phyloP scores from a whole-genome alignment of 2,888 invertebrate genomes.

The Drosophila robusta region DNA sequence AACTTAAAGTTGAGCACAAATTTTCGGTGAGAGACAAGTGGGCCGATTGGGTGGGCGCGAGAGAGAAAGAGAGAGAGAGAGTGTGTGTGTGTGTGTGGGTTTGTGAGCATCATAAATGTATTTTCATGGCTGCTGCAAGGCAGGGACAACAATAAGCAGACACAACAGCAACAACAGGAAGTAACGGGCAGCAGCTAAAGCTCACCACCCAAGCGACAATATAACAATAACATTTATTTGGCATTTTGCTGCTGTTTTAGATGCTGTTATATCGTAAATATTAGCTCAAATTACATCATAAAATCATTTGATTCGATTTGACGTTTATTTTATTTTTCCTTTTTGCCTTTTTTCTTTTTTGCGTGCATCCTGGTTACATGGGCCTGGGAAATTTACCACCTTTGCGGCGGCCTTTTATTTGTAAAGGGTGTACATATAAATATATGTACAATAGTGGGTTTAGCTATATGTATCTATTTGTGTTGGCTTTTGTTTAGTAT shows the following conservation, averaged over 20 bases:
- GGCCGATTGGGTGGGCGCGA: background rate
- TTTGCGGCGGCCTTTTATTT: conserved; percentile 24
- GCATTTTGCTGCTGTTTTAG: conserved; percentile 83
- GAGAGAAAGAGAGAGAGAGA: background rate
- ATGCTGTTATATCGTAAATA: conserved; percentile 85
- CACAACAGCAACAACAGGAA: conserved; percentile 25
- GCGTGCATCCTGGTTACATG: conserved; percentile 11
- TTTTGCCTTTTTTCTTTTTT: conserved; percentile 21
- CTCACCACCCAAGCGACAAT: conserved; percentile 82
- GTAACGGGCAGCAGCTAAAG: conserved; percentile 31
- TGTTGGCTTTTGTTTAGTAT: background rate
- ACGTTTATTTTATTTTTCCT: conserved; percentile 82
- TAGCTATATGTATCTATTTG: background rate
- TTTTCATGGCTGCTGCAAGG: conserved; percentile 26
- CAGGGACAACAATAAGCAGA: conserved; percentile 29
- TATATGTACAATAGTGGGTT: no score
- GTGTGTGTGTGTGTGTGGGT: background rate
- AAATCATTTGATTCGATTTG: conserved; percentile 85
- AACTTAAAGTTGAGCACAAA: conserved; percentile 59
- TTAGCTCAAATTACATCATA: conserved; percentile 85
- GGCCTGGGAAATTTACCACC: conserved; percentile 53
- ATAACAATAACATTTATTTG: conserved; percentile 84
- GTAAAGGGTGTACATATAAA: conserved; percentile 8
- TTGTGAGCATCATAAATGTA: conserved; percentile 69
- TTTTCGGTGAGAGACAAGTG: conserved; percentile 27